Base-by-base conservation (phyloP, 2,888 invertebrate species). In the Platycheirus albimanus region DNA sequence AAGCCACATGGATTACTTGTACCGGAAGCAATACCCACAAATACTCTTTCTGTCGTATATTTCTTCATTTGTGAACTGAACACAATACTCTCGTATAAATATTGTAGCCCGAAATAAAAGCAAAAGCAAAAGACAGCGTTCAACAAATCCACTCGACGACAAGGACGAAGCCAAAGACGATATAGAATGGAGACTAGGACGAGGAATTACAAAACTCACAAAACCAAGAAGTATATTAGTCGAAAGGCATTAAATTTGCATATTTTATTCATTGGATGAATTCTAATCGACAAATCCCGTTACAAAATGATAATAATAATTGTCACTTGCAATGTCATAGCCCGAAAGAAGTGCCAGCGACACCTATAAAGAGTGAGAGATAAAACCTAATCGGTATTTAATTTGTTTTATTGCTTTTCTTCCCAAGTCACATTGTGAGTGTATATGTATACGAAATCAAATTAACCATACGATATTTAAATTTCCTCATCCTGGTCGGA, bases 391-490 rank as follows among this genome's bases (percentile, higher is more conserved):
- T 83, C 78, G 83, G 78, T 74, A 69, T 83, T 83, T 83, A 83
- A 83, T 83, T 83, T 83, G 78, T 83, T 83, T 83, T 83, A 78
- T 83, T 83, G 83, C 83, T 77, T 69, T 78, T 30, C 54, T 69
- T 83, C 77, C 49, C 72, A 71, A 72, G 77, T 74, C 63, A 54
- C 33, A 67, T 47, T 33, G 28, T n/a, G n/a, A n/a, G n/a, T n/a
- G 20, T 63, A 13, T 45, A 30, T 79, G 47, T 72, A 54, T 66
- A 78, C 72, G 43, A 78, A 83, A 83, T 83, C 83, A 83, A 83
- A 83, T 83, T 83, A 83, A 83, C 83, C 78, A 77, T 69, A 83
- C 77, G 64, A 78, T 72, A 83, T 83, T 77, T 78, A 78, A 83
- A 83, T 83, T 78, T 83, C 43, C 67, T 69, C 54, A 38, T 72